Conservation (phyloP, 1,140 invertebrate genomes). For the Drosophila paulistorum region DNA sequence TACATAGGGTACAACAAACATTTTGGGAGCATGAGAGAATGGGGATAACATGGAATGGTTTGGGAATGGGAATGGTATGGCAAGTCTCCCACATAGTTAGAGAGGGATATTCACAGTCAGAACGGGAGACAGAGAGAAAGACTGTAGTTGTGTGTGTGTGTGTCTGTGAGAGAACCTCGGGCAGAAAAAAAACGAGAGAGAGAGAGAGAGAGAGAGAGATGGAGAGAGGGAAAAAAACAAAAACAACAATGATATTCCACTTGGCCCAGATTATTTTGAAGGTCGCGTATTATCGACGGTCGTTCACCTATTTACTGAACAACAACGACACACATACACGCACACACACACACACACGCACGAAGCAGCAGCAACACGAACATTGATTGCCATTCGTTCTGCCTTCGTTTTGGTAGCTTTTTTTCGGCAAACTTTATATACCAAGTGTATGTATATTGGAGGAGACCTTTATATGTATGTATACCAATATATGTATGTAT, state of each 20-base stretch:
- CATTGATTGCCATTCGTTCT: conserved; percentile 18
- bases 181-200: conserved; percentile 21
- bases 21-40: not conserved
- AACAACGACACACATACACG: conserved; percentile 20
- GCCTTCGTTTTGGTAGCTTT: conserved; percentile 27
- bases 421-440: conserved; percentile 38
- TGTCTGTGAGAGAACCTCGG: conserved; percentile 13
- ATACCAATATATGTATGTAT: not conserved
- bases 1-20: not conserved
- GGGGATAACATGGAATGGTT: not conserved
- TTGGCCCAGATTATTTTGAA: conserved; percentile 83
- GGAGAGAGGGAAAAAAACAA: not conserved
- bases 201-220: not conserved
- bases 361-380: conserved; percentile 21
- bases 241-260: conserved; percentile 68
- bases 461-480: conserved; percentile 29
- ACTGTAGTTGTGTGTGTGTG: not conserved
- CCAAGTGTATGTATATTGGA: not conserved
- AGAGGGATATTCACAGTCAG: conserved; percentile 3
- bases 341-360: not conserved
- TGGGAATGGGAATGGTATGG: not conserved
- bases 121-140: conserved; percentile 4
- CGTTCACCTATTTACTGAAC: conserved; percentile 80
- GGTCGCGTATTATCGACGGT: conserved; percentile 81
- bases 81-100: not conserved